Conservation (phyloP, 2,888 invertebrate genomes). For the Dicroscelio sp. region DNA sequence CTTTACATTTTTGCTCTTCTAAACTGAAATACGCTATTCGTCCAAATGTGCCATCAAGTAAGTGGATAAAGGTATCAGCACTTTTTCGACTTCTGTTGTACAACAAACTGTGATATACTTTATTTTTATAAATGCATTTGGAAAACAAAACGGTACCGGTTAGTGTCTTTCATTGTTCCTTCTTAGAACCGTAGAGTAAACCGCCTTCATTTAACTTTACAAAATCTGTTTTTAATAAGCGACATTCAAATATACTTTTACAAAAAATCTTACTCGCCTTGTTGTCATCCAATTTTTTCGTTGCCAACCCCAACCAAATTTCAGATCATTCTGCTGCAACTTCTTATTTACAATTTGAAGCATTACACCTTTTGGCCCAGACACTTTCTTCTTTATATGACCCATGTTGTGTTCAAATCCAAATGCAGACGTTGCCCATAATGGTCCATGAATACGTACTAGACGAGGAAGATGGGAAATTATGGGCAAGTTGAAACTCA, state of each 20-base stretch:
- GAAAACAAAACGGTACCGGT: neutral
- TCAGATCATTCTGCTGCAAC: constrained; percentile 11
- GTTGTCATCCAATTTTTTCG: neutral
- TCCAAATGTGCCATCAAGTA: constrained; percentile 36
- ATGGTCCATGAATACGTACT: neutral
- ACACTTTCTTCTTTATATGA: neutral
- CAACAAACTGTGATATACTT: neutral
- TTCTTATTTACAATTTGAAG: constrained; percentile 8
- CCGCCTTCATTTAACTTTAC: neutral
- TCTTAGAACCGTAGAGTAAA: neutral
- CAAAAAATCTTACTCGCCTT: neutral
- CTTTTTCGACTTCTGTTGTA: neutral
- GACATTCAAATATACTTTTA: constrained; percentile 6
- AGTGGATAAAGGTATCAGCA: no score
- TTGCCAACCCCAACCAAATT: no score
- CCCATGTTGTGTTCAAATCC: constrained; percentile 19
- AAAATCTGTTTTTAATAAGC: constrained; percentile 14
- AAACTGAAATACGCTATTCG: no score
- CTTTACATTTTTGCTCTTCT: no score
- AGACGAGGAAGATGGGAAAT: constrained; percentile 13
- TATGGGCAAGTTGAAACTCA: constrained; percentile 18
- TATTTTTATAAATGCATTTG: neutral
- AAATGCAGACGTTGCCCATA: constrained; percentile 17
- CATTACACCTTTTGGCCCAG: neutral
- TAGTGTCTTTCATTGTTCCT: no score